Conservation (phyloP, 2,888 invertebrate species). For the Habrosyne pyritoides region DNA sequence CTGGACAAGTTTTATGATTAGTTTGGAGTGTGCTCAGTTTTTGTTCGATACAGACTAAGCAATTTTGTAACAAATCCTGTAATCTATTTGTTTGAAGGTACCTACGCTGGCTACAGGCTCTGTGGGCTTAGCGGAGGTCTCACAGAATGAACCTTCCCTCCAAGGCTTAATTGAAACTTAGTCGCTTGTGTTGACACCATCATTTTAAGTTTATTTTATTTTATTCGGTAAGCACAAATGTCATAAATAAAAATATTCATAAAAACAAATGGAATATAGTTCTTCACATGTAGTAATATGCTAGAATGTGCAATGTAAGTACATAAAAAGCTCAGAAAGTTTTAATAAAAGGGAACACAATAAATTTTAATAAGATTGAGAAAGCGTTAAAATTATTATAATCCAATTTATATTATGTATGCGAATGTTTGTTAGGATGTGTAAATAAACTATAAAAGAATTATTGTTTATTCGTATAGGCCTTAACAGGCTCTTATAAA, state of each 20-base stretch:
- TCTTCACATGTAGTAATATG: too few species aligned
- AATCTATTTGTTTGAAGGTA: conserved; percentile 62
- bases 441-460: too few species aligned
- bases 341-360: too few species aligned
- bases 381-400: too few species aligned
- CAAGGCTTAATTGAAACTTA: conserved; percentile 78
- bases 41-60: conserved; percentile 29
- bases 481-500: too few species aligned
- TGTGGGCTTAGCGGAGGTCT: conserved; percentile 50
- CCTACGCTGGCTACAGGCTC: conserved; percentile 46
- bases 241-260: neutral
- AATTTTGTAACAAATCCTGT: conserved; percentile 55
- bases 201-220: neutral
- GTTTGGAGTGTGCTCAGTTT: conserved; percentile 6
- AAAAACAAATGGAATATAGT: neutral
- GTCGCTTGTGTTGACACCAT: conserved; percentile 35
- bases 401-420: too few species aligned
- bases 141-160: conserved; percentile 45
- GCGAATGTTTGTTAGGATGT: too few species aligned
- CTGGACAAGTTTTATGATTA: too few species aligned
- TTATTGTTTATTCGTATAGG: too few species aligned
- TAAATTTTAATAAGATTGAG: too few species aligned
- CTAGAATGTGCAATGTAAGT: too few species aligned
- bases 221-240: neutral
- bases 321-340: too few species aligned